Conservation (phyloP, 2,888 invertebrate species). For the Cetonia aurata region DNA sequence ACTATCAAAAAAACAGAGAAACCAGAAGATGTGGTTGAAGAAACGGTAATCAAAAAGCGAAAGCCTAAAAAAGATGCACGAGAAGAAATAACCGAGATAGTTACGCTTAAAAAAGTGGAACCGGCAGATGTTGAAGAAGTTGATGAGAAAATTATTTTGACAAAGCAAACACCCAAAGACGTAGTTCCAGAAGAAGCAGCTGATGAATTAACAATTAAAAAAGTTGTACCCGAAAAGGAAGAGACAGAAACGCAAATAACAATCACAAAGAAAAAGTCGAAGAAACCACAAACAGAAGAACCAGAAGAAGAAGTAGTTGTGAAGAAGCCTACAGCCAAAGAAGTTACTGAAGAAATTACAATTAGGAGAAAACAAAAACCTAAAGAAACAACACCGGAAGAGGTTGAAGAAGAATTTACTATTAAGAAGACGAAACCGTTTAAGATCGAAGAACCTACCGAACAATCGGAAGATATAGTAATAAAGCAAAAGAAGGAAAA, state of each 20-base stretch:
- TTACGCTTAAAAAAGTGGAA: constrained; percentile 50
- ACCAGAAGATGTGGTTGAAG: constrained; percentile 49
- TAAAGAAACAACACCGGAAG: constrained; percentile 56
- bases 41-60: constrained; percentile 53
- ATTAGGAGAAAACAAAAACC: constrained; percentile 55
- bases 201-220: constrained; percentile 66
- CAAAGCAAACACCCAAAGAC: constrained; percentile 55
- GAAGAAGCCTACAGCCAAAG: constrained; percentile 54
- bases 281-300: constrained; percentile 49
- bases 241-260: constrained; percentile 55
- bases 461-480: constrained; percentile 58
- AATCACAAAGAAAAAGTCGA: constrained; percentile 55
- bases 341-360: constrained; percentile 56
- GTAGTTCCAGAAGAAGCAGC: constrained; percentile 62
- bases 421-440: constrained; percentile 44
- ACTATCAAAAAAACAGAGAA: constrained; percentile 57
- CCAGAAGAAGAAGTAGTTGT: constrained; percentile 58
- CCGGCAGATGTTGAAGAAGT: constrained; percentile 49
- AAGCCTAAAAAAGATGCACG: constrained; percentile 55
- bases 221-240: constrained; percentile 56
- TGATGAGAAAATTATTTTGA: constrained; percentile 57
- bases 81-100: constrained; percentile 53
- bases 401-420: constrained; percentile 54
- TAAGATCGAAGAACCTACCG: constrained; percentile 55
- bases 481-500: constrained; percentile 54